phyloP scores from a whole-genome alignment of 37 sponge, comb jelly and placozoan species.

The Bolinopsis microptera region DNA sequence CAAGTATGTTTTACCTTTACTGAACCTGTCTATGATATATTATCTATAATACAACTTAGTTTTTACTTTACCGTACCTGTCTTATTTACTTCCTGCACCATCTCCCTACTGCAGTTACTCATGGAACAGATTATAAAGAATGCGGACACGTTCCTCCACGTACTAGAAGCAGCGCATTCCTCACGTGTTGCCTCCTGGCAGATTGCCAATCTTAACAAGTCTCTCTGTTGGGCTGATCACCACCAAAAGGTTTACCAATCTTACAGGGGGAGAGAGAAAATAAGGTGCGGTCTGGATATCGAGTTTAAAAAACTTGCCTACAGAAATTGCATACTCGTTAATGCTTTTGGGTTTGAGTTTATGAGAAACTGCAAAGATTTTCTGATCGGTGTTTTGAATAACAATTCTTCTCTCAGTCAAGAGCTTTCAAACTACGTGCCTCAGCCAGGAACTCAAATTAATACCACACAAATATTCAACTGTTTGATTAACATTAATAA shows the following conservation, averaged over 20 bases:
- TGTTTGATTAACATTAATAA: slow-evolving; percentile 8
- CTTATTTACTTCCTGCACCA: no score
- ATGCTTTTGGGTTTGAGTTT: slow-evolving; percentile 38
- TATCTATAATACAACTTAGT: no score
- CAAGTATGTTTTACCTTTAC: no score
- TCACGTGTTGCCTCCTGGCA: background rate
- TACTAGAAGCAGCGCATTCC: slow-evolving; percentile 15
- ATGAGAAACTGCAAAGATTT: slow-evolving; percentile 14
- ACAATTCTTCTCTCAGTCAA: background rate
- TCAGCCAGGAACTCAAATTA: background rate
- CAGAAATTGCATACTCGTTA: slow-evolving; percentile 34
- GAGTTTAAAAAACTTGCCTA: slow-evolving; percentile 45
- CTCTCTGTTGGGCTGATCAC: slow-evolving; percentile 32
- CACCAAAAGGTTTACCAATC: background rate
- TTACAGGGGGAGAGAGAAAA: background rate
- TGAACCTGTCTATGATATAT: no score
- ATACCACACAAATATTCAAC: slow-evolving; percentile 22
- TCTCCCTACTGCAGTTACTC: no score
- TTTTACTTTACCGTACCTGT: no score
- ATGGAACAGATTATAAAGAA: slow-evolving; percentile 39
- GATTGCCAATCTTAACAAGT: background rate
- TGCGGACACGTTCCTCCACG: slow-evolving; percentile 44
- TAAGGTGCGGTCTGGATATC: background rate
- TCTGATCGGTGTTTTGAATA: background rate
- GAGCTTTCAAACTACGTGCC: background rate